Percentiles rank a stretch among this genome's conserved stretches.
Evolutionary conservation across 2,797 vertebrate genomes (phyloP).

Genomic region (Scarus forsteni): DNA sequence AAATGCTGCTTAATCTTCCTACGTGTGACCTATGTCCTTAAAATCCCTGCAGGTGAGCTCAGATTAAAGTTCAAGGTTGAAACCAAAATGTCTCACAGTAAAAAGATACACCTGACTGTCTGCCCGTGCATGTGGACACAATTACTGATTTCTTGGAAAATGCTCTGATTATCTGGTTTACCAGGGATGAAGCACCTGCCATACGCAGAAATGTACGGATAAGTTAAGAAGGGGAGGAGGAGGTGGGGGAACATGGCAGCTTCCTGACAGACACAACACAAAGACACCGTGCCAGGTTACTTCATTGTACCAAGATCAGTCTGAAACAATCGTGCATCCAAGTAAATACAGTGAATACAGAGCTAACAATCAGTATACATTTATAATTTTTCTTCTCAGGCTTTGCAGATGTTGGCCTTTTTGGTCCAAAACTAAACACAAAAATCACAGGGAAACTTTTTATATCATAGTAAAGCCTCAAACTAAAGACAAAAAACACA

Average conservation of each 20-base stretch:
- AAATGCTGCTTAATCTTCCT: background rate
- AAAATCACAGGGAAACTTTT: too few relatives aligned
- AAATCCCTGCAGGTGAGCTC: background rate
- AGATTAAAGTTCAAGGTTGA: constrained; percentile 3
- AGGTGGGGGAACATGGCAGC: background rate
- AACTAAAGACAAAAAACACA: too few relatives aligned
- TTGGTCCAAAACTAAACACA: too few relatives aligned
- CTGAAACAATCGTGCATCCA: too few relatives aligned
- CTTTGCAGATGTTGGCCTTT: too few relatives aligned
- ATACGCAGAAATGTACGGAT: constrained; percentile 6
- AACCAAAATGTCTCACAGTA: background rate
- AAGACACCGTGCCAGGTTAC: background rate
- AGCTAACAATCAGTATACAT: too few relatives aligned
- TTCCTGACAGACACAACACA: constrained; percentile 1
- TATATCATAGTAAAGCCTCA: too few relatives aligned
- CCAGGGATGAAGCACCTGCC: constrained; percentile 1
- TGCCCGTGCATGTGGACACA: background rate
- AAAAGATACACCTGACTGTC: constrained; percentile 1
- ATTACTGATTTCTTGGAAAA: background rate
- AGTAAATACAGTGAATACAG: too few relatives aligned
- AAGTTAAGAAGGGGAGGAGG: constrained; percentile 3
- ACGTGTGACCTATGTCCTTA: background rate
- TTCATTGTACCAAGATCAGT: too few relatives aligned
- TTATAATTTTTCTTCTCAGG: too few relatives aligned
- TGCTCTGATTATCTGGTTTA: constrained; percentile 1